Percentiles rank a stretch among this genome's conserved stretches.
phyloP scores from a whole-genome alignment of 2,797 vertebrate genomes.

The Ctenopoma multispine region DNA sequence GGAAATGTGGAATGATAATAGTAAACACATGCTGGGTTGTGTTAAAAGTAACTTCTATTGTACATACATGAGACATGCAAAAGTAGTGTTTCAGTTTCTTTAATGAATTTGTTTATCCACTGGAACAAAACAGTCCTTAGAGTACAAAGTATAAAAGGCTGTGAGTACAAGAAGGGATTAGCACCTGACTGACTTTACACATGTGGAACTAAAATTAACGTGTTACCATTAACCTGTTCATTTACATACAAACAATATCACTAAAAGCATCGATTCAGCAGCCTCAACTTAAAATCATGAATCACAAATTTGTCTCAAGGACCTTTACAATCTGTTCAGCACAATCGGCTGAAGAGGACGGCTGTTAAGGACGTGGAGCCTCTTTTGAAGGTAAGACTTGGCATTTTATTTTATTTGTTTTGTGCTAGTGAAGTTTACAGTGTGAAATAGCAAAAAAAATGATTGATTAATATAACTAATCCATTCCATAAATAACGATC shows the following conservation, averaged over 20 bases:
- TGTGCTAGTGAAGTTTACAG: too few species aligned
- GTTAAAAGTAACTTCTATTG: background rate
- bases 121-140: constrained; percentile 4
- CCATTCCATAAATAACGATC: background rate
- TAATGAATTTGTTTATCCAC: constrained; percentile 1
- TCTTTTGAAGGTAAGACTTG: too few species aligned
- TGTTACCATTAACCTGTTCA: background rate
- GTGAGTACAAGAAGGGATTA: background rate
- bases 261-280: too few species aligned
- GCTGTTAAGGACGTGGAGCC: background rate
- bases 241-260: background rate
- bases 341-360: too few species aligned
- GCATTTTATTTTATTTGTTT: too few species aligned
- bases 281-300: background rate
- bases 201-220: background rate
- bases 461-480: too few species aligned
- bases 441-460: too few species aligned
- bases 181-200: background rate
- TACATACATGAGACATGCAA: background rate
- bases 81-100: background rate
- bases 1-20: background rate
- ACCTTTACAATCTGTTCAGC: too few species aligned
- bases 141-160: too few species aligned
- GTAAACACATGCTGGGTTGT: background rate
- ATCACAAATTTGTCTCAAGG: too few species aligned